phyloP scores from a whole-genome alignment of 2,888 invertebrate genomes.

The Chaetogeoica ovagalla region DNA sequence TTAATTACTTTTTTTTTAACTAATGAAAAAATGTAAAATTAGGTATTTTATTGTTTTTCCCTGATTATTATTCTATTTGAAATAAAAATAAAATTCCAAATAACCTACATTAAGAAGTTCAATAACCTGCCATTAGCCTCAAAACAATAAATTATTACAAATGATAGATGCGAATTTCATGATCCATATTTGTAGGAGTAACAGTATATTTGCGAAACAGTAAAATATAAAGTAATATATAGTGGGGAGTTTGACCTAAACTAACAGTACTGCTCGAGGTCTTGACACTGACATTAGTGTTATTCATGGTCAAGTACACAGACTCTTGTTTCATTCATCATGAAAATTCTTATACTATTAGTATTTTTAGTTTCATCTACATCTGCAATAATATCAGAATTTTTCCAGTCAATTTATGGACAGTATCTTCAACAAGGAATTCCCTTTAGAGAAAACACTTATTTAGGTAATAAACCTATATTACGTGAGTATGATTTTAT shows the following conservation, averaged over 20 bases:
- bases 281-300: conserved; percentile 23
- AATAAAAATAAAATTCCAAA: conserved; percentile 14
- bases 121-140: background rate
- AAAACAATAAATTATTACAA: too few relatives aligned
- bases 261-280: conserved; percentile 30
- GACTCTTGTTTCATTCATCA: background rate
- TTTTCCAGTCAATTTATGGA: conserved; percentile 53
- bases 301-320: conserved; percentile 32
- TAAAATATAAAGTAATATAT: conserved; percentile 6
- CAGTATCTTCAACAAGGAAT: conserved; percentile 55
- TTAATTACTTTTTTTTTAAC: too few relatives aligned
- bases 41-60: too few relatives aligned
- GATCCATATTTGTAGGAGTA: background rate
- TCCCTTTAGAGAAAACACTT: conserved; percentile 56
- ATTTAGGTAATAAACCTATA: conserved; percentile 55
- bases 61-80: background rate
- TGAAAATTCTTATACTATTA: conserved; percentile 32
- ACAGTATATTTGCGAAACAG: conserved; percentile 30
- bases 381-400: conserved; percentile 12
- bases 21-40: too few relatives aligned
- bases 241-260: conserved; percentile 47
- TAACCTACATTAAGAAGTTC: conserved; percentile 39
- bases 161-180: too few relatives aligned
- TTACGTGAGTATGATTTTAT: conserved; percentile 57
- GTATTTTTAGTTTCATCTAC: conserved; percentile 30